Percentiles rank a stretch among this genome's conserved stretches.
These are phyloP conservation scores for Parotocinclus haroldoi DNA, from an alignment of 2,797 vertebrate species.

Conservation along the genomic window DNA sequence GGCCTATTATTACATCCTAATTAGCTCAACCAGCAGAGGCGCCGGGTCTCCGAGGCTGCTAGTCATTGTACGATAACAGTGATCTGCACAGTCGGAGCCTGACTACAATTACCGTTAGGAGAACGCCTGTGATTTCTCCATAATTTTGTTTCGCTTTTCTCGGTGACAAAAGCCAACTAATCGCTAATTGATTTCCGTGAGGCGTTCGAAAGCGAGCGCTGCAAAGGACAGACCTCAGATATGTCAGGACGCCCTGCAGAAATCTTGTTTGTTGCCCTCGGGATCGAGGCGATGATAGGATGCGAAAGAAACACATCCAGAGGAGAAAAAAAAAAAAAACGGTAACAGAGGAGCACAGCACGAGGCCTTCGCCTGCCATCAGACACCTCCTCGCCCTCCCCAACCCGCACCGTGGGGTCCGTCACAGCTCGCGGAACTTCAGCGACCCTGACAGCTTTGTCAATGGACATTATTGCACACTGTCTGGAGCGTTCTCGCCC, in stretches of 20 bases:
- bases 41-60: neutral
- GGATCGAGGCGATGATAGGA: no score
- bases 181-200: neutral
- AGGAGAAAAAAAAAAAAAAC: no score
- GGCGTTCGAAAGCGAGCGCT: no score
- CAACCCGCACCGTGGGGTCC: slow-evolving; percentile 73
- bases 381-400: slow-evolving; percentile 52
- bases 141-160: neutral
- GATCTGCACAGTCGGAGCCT: neutral
- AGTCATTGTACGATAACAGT: neutral
- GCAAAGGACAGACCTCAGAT: no score
- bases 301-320: no score
- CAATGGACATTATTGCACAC: slow-evolving; percentile 79
- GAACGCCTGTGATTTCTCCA: neutral
- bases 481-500: slow-evolving; percentile 68
- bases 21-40: neutral
- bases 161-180: neutral
- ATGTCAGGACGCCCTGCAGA: no score
- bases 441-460: slow-evolving; percentile 79
- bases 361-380: no score
- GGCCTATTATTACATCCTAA: slow-evolving; percentile 1
- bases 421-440: slow-evolving; percentile 72
- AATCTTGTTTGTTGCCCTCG: no score
- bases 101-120: slow-evolving; percentile 1
- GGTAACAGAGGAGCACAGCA: no score